A percentile compares a stretch with the other conserved stretches of the same genome.
Evolutionary conservation across 2,888 invertebrate genomes (phyloP).

Genomic region (Cheilosia soror): DNA sequence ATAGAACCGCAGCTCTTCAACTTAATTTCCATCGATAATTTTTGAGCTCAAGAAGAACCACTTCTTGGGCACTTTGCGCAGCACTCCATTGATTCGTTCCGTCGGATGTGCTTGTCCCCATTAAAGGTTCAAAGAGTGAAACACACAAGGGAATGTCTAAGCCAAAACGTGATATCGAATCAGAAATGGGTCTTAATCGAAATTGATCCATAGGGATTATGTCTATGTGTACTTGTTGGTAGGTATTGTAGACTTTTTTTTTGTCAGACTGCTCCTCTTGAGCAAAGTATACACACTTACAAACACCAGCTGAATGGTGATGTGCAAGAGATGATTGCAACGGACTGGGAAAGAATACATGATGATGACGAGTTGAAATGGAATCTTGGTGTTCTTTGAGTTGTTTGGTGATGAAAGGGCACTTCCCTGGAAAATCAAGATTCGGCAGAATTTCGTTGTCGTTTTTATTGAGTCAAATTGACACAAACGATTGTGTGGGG

Average conservation of each 20-base stretch:
- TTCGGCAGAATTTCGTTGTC: constrained; percentile 49
- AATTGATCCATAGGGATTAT: constrained; percentile 74
- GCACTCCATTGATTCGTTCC: constrained; percentile 42
- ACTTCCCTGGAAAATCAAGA: constrained; percentile 64
- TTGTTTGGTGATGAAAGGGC: constrained; percentile 24
- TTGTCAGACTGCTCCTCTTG: constrained; percentile 26
- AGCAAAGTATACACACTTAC: not conserved
- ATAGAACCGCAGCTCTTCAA: constrained; percentile 65
- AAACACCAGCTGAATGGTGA: constrained; percentile 18
- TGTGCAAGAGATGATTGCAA: constrained; percentile 53
- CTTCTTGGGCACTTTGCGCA: constrained; percentile 62
- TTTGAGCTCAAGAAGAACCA: constrained; percentile 61
- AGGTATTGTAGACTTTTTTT: constrained; percentile 19
- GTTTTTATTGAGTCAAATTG: constrained; percentile 11
- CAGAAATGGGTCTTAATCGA: constrained; percentile 73
- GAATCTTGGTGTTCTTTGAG: constrained; percentile 23
- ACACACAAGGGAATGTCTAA: constrained; percentile 65
- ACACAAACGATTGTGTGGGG: constrained; percentile 45
- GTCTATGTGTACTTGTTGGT: constrained; percentile 63
- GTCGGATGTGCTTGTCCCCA: constrained; percentile 54
- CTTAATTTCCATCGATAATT: constrained; percentile 68
- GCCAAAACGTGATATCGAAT: constrained; percentile 73
- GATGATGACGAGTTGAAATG: constrained; percentile 48
- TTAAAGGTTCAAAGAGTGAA: constrained; percentile 35
- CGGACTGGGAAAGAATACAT: constrained; percentile 22